phyloP scores from a whole-genome alignment of 2,888 invertebrate species.

The Anorthoa munda region DNA sequence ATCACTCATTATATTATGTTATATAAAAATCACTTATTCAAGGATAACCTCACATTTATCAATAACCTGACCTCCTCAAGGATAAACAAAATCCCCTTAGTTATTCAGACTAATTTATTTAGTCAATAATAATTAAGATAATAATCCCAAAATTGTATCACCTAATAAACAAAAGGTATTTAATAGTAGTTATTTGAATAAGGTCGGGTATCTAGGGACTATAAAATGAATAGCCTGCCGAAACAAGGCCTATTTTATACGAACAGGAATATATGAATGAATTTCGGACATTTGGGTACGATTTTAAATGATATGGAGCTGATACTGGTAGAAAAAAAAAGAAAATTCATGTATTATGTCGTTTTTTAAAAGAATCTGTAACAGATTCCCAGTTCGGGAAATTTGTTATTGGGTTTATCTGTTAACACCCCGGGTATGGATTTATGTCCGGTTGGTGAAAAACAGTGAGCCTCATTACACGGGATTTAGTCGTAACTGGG shows the following conservation, averaged over 20 bases:
- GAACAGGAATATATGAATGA: conserved; percentile 3
- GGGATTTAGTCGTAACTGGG: too few species aligned
- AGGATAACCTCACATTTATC: too few species aligned
- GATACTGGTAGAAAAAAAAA: background rate
- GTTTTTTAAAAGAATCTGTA: too few species aligned
- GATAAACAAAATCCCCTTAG: background rate
- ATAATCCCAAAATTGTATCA: conserved; percentile 31
- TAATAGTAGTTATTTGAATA: conserved; percentile 26
- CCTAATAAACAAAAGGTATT: conserved; percentile 32
- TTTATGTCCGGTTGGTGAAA: too few species aligned
- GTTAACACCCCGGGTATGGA: too few species aligned
- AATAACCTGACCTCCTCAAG: conserved; percentile 3
- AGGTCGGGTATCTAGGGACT: conserved; percentile 21
- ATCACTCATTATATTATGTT: too few species aligned
- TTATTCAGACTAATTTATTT: conserved; percentile 25
- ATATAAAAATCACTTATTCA: too few species aligned
- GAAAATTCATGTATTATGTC: background rate
- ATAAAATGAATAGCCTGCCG: conserved; percentile 9
- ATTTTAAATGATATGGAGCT: background rate
- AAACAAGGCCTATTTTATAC: conserved; percentile 13
- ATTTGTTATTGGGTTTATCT: too few species aligned
- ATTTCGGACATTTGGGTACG: background rate
- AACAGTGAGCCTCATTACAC: too few species aligned
- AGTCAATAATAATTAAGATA: conserved; percentile 26
- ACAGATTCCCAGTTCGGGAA: too few species aligned